Base-by-base conservation (phyloP, 2,797 vertebrate species). In the Epinephelus malabaricus region DNA sequence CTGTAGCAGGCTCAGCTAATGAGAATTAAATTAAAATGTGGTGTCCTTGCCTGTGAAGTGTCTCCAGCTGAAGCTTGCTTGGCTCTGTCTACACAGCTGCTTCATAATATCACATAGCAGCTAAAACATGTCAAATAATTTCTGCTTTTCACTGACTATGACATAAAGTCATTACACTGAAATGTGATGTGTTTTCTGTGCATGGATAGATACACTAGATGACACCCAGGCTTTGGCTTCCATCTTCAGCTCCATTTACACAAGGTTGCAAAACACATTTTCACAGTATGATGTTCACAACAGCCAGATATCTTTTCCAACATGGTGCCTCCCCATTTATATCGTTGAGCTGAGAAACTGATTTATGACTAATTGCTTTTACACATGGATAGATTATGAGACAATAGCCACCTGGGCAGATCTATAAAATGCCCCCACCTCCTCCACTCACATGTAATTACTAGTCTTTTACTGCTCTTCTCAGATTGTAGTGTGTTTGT, bases 11-110 rank as follows among this genome's bases (percentile, higher is more conserved):
- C 82, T 86, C 51, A 18, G 72, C 86, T 89, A 90, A 91, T 79
- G 46, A 91, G 89, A 93, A 94, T 92, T 92, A 86, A 92, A 92
- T n/a, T n/a, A n/a, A n/a, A n/a, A 88, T 77, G 78, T 62, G 86
- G 85, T 49, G 69, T 67, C 45, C 70, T 50, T 82, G 80, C 83
- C 69, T 91, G 86, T 90, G 85, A 91, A 89, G 90, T 79, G 73
- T 90, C 88, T 89, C 70, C 43, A 84, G 78, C 45, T 69, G 62
- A 46, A 30, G 17, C 54, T 65, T 62, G n/a, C 53, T 70, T 45
- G 12, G 61, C 61, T 70, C n/a, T 11, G 47, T 64, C 67, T 70
- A 3, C 53, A 63, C 56, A 34, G 43, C 40, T 54, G 34, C 55
- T 47, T 54, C 47, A 23, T n/a, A 23, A 69, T 27, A 21, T 47